Conservation (phyloP, 2,888 invertebrate species). For the Glyphotaelius pellucidus region DNA sequence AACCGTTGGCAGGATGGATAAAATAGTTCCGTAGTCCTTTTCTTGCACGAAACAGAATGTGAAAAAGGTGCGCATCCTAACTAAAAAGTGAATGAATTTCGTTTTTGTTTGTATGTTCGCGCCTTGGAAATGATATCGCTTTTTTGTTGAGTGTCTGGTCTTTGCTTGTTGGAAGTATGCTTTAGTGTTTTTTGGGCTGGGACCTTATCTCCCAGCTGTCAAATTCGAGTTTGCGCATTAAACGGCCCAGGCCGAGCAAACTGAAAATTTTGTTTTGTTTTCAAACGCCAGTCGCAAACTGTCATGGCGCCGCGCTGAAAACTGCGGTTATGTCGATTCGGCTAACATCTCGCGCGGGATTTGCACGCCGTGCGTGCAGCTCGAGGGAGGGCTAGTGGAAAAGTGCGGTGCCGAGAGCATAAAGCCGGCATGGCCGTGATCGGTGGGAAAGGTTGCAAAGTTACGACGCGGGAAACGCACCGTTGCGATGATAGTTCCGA, state of each 20-base stretch:
- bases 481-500: slow-evolving; percentile 79
- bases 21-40: slow-evolving; percentile 7
- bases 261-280: slow-evolving; percentile 75
- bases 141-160: not conserved
- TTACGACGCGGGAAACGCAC: slow-evolving; percentile 71
- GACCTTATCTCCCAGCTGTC: slow-evolving; percentile 45
- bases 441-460: slow-evolving; percentile 47
- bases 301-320: slow-evolving; percentile 74
- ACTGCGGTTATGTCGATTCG: slow-evolving; percentile 71
- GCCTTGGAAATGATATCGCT: not conserved
- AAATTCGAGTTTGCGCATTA: slow-evolving; percentile 62
- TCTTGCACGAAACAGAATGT: not conserved
- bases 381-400: slow-evolving; percentile 4
- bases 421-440: slow-evolving; percentile 36
- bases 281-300: slow-evolving; percentile 70
- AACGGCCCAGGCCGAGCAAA: slow-evolving; percentile 68
- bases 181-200: not conserved
- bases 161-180: not conserved
- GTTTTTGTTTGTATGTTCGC: not conserved
- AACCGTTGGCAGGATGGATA: not conserved
- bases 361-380: slow-evolving; percentile 11
- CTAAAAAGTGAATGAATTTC: not conserved
- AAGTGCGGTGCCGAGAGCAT: not conserved
- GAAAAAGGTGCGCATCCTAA: not conserved
- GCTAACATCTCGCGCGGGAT: slow-evolving; percentile 20